Percentiles rank a stretch among this genome's conserved stretches.
Conservation (phyloP, 2,113 vertebrate genomes). For the Psilopogon haemacephalus region DNA sequence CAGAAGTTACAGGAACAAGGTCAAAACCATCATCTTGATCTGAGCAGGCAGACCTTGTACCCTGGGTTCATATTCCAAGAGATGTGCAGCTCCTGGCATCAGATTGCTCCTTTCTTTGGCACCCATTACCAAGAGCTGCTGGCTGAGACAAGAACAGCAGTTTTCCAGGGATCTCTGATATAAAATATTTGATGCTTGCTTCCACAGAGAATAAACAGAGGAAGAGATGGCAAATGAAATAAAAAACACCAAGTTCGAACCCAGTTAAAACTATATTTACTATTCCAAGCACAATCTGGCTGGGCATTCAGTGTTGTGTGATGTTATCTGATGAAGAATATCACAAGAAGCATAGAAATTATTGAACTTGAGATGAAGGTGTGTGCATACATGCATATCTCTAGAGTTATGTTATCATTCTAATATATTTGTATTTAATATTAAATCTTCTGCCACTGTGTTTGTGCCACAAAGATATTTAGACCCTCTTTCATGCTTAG, state of each 20-base stretch:
- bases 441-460: background rate
- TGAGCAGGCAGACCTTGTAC: background rate
- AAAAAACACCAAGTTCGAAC: background rate
- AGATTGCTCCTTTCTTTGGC: background rate
- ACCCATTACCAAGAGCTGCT: background rate
- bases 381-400: background rate
- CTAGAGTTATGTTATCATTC: background rate
- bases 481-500: background rate
- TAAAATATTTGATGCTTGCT: background rate
- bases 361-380: background rate
- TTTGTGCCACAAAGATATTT: background rate
- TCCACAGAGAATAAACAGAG: background rate
- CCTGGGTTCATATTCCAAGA: background rate
- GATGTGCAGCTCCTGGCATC: background rate
- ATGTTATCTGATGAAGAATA: background rate
- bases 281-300: background rate
- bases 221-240: background rate
- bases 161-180: background rate
- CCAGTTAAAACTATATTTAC: background rate
- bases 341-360: background rate
- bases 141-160: background rate
- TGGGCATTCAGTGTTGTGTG: background rate
- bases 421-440: background rate
- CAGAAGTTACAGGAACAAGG: background rate
- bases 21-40: background rate